A percentile compares a stretch with the other conserved stretches of the same genome.
phyloP scores from a whole-genome alignment of 2,888 invertebrate species.

The Caenorhabditis panamensis region DNA sequence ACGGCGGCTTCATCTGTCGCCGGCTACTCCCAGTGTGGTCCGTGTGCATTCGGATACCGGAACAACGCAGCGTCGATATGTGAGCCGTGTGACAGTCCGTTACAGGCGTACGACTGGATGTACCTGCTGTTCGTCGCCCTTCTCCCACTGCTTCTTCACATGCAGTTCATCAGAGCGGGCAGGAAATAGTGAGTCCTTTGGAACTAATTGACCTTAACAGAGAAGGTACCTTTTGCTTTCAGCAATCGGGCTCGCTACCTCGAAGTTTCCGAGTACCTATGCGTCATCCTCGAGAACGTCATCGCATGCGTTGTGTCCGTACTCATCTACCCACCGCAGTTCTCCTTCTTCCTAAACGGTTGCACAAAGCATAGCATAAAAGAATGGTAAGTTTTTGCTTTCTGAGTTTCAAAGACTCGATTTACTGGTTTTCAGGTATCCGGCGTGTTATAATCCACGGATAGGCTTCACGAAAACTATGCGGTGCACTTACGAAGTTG shows the following conservation, averaged over 20 bases:
- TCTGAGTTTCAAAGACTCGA: not conserved
- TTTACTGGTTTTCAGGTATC: constrained; percentile 83
- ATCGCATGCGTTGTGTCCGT: constrained; percentile 88
- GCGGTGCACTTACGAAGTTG: constrained; percentile 97
- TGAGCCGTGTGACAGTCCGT: constrained; percentile 65
- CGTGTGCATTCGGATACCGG: constrained; percentile 74
- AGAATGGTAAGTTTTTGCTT: constrained; percentile 91
- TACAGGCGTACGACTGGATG: constrained; percentile 75
- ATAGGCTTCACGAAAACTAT: constrained; percentile 92
- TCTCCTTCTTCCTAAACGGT: constrained; percentile 87
- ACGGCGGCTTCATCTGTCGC: constrained; percentile 2
- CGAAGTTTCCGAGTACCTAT: constrained; percentile 62
- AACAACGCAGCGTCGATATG: constrained; percentile 62
- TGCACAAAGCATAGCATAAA: constrained; percentile 84
- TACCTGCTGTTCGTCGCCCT: constrained; percentile 92
- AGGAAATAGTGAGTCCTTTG: constrained; percentile 49
- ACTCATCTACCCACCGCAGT: constrained; percentile 89
- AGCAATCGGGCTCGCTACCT: constrained; percentile 53
- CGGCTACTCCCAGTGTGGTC: constrained; percentile 56
- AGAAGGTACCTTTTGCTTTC: constrained; percentile 2
- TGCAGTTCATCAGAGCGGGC: constrained; percentile 88
- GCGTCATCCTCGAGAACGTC: constrained; percentile 89
- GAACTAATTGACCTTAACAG: not conserved
- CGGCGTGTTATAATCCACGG: constrained; percentile 93
- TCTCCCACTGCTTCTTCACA: constrained; percentile 90